Evolutionary conservation across 2,888 invertebrate genomes (phyloP), one percentile per base, ranked within the genome.

Genomic region (Chymomyza amoena): DNA sequence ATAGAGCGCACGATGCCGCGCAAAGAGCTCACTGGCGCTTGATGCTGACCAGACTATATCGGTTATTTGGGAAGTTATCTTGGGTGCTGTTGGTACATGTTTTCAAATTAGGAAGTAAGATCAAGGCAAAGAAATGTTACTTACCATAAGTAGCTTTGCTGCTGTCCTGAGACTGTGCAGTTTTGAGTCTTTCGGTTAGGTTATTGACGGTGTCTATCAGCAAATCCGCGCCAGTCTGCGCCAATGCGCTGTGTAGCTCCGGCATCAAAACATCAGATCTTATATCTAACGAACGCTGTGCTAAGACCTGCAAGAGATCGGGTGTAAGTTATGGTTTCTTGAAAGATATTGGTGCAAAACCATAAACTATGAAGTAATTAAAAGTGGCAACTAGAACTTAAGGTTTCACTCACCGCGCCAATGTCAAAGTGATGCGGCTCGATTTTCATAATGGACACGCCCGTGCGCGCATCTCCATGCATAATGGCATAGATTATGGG

Each of bases 371-470:
- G 25, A 25, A 25, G 4, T 25, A 25, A 2, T 25, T 25, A 25
- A 3, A 25, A 25, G 3, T 25, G 4, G 25, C 4, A 4, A 25
- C 18, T 15, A 28, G 13, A 50, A 1, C 25, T 13, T 4, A 18
- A 16, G 0, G 7, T 68, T n/a, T 57, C 6, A 72, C 93, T 81
- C 75, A 93, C 92, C 70, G 92, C 93, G 81, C 97, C 97, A 79
- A 95, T 92, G 93, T 97, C 97, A 93, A 97, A 97, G 90, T 94
- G 93, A 84, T 95, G 93, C 45, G 97, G 95, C 90, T 94, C 94
- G 75, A 99, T 96, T 92, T 94, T 95, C 96, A 98, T 98, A 59
- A 98, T 94, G 16, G 97, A 95, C 13, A 98, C 94, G 45, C 98
- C 98, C 9, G 97, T 96, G 77, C 93, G 92, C 13, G 90, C 88